Evolutionary conservation across 1,140 invertebrate genomes (phyloP), one percentile per base, ranked within the genome.

Genomic region (Drosophila lowei): DNA sequence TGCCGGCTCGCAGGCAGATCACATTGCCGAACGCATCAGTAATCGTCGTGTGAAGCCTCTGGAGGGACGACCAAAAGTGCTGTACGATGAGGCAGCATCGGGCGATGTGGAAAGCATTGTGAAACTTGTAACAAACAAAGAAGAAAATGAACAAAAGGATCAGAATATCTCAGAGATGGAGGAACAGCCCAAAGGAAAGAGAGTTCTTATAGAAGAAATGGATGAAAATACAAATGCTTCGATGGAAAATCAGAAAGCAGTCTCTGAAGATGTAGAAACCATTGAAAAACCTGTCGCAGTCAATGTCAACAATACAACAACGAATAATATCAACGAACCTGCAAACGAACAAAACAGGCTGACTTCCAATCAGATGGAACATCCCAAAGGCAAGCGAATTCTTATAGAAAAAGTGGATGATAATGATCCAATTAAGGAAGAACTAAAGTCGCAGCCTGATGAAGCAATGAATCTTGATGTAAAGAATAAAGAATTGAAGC

Each of bases 11-110:
- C 53, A 61, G 9, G 52, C 50, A 1, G 81, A 80, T 42, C n/a
- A 67, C 0, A 47, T 72, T 21, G 77, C 78, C 11, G 71, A 88
- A n/a, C 44, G 61, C 44, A 16, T 67, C 6, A 72, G 83, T 43
- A 58, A 50, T 25, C 52, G 55, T 21, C 57, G 43, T 3, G n/a
- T 7, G 0, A 55, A 3, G 7, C 54, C 38, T 1, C 55, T 78
- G 3, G 41, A 71, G 6, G 74, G 83, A 0, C 68, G 59, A 18
- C 83, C 81, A 0, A 78, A 53, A 28, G 38, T 56, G 23, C 38
- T 86, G 4, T 44, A 83, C 25, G 74, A 83, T 30, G 34, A 38
- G 11, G 28, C 56, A 6, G 30, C 58, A 23, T 9, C 30, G 2
- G 16, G 38, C 2, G 56, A 65, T n/a, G 43, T 16, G 11, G 44